Conservation (phyloP, 37 sponge, comb jelly and placozoan genomes). For the Petrosia ficiformis region DNA sequence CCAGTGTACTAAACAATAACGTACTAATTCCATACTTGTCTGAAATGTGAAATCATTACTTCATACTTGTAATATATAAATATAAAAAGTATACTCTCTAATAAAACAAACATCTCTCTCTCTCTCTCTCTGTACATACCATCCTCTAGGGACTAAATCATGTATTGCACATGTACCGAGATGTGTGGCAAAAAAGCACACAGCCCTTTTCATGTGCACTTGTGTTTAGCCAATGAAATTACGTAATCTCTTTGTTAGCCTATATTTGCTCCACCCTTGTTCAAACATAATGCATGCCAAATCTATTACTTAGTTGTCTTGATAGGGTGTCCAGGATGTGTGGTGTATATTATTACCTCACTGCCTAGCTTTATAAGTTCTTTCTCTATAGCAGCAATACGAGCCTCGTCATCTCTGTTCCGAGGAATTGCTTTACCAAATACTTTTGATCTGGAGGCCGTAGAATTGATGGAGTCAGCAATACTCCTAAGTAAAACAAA, state of each 20-base stretch:
- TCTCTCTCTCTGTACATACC: neutral
- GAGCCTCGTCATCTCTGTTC: constrained; percentile 47
- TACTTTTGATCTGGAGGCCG: constrained; percentile 7
- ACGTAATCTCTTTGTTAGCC: no score
- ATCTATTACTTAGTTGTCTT: no score
- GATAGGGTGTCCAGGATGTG: no score
- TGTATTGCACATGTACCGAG: no score
- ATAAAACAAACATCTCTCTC: no score
- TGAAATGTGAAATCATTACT: neutral
- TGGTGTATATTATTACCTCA: constrained; percentile 22
- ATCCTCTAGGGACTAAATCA: no score
- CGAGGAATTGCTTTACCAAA: constrained; percentile 27
- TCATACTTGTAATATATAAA: neutral
- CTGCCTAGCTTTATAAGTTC: constrained; percentile 61
- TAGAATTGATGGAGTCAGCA: constrained; percentile 23
- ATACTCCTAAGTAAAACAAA: constrained; percentile 30
- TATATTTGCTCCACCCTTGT: no score
- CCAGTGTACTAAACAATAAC: constrained; percentile 69
- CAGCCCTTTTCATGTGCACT: no score
- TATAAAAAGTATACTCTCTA: no score
- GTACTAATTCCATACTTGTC: constrained; percentile 52
- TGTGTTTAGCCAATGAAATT: no score
- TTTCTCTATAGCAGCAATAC: constrained; percentile 43
- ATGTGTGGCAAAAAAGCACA: no score
- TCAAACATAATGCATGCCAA: no score